Base-by-base conservation (phyloP, 1,140 invertebrate genomes). In the Gryon sp. region DNA sequence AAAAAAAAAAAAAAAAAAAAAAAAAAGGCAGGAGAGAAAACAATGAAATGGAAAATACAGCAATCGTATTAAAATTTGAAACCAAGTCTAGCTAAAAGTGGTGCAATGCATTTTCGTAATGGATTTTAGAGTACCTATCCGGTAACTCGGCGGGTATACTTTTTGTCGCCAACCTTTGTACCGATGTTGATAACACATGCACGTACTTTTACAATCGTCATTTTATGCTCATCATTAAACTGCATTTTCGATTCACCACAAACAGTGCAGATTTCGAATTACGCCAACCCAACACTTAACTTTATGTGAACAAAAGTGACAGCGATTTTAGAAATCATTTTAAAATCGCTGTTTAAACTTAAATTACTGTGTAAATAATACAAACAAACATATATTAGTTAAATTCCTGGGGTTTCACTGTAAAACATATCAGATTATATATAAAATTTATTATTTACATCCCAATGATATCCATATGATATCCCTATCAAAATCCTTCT, bases 81-180 rank as follows among this genome's bases (percentile, higher is more conserved):
- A 77, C 32, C 46, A 48, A 70, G 53, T 70, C 52, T 48, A 57
- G 48, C 59, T 69, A 52, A 73, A 76, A 79, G 78, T 65, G 59
- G 62, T 38, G 68, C 66, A 45, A 66, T 72, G 74, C 76, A 80
- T 80, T 80, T 81, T 80, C 78, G 81, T 84, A 86, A 84, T 85
- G 84, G 83, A 86, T 85, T 86, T 84, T 82, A 83, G 80, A 85
- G 81, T 84, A 82, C 80, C 72, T 43, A 46, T 46, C 24, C 16
- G 41, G 38, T 43, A 45, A 59, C 45, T 48, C 14, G 60, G 66
- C 40, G 68, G 55, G 68, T 80, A 74, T 19, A n/a, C 12, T 7
- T 82, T 83, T 83, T 82, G 79, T 74, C 76, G 53, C 66, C 57
- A 52, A 53, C 72, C 19, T 41, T 40, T 40, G 15, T 7, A 12